Evolutionary conservation across 1,140 invertebrate genomes (phyloP), one percentile per base, ranked within the genome.

Genomic region (Cylas formicarius): DNA sequence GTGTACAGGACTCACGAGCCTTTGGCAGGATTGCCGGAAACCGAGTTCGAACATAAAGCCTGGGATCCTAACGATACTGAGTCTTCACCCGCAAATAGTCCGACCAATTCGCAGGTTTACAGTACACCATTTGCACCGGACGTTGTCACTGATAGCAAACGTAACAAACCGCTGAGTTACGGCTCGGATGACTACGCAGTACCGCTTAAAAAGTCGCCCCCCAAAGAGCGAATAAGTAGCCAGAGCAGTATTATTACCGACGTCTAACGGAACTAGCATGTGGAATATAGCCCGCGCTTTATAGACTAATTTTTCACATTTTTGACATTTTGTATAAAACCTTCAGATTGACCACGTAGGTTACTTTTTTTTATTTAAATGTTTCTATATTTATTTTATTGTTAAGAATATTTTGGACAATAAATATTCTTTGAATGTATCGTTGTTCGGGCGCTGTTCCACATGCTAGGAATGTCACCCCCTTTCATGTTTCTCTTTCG

Each of bases 1-100:
- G 78, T 80, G 44, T 90, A 90, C 67, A 70, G 77, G 49, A 90
- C 86, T 8, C 72, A 87, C 58, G 86, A 90, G 71, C 86, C 86
- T 36, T 64, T 90, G 50, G 75, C 78, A 2, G 78, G 81, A 55
- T 77, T 77, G 57, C 85, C 86, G 14, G 70, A 81, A 47, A 71
- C 77, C 49, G 81, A 86, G 44, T 89, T 89, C 66, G 82, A 85
- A 52, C 78, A 82, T 38, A 86, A 87, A 68, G 74, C 77, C 35
- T 84, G 81, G 78, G 84, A 87, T 65, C 62, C 48, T 8, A 51
- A 56, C 24, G 49, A 52, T 23, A 16, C 18, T 6, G 41, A 53
- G 13, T 50, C 45, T 14, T 53, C 57, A 28, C 51, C 52, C 1
- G 9, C 23, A 19, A 37, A 32, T 24, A 18, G 21, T 33, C 45